Evolutionary conservation across 2,113 vertebrate species (phyloP).

Genomic region (Muntiacus reevesi): DNA sequence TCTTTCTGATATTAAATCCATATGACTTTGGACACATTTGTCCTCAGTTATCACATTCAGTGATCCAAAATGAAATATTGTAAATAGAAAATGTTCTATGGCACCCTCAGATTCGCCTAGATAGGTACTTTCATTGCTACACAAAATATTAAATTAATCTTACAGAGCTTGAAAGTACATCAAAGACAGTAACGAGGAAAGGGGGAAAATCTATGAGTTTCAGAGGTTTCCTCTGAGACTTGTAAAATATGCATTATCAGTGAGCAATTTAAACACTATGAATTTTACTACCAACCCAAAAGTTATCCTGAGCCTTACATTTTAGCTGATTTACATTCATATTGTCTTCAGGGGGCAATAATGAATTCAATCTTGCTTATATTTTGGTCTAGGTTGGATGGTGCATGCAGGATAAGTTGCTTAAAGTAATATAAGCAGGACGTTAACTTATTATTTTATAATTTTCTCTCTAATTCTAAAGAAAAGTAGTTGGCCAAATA

Average conservation of each 20-base stretch:
- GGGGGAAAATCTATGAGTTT: slow-evolving; percentile 35
- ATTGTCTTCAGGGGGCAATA: slow-evolving; percentile 64
- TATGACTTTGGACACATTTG: background rate
- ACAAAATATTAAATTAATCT: slow-evolving; percentile 38
- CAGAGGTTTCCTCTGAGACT: slow-evolving; percentile 65
- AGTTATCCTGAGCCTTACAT: slow-evolving; percentile 63
- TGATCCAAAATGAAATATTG: background rate
- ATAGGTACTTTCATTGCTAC: background rate
- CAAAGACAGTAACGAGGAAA: slow-evolving; percentile 58
- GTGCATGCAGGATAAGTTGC: slow-evolving; percentile 47
- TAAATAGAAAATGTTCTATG: background rate
- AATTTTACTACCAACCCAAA: slow-evolving; percentile 70
- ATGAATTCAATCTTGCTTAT: slow-evolving; percentile 64
- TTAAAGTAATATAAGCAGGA: slow-evolving; percentile 50
- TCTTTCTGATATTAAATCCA: background rate
- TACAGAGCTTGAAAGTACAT: slow-evolving; percentile 57
- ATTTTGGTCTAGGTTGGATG: slow-evolving; percentile 53
- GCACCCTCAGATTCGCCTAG: background rate
- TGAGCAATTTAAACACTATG: slow-evolving; percentile 67
- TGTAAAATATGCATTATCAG: slow-evolving; percentile 71
- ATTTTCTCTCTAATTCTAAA: slow-evolving; percentile 30
- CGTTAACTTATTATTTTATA: slow-evolving; percentile 62
- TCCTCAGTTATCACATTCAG: background rate
- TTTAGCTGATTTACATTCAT: slow-evolving; percentile 71
- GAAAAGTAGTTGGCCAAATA: slow-evolving; percentile 8